phyloP scores from a whole-genome alignment of 1,140 invertebrate genomes.

The Pachyrhynchus sulphureomaculatus region DNA sequence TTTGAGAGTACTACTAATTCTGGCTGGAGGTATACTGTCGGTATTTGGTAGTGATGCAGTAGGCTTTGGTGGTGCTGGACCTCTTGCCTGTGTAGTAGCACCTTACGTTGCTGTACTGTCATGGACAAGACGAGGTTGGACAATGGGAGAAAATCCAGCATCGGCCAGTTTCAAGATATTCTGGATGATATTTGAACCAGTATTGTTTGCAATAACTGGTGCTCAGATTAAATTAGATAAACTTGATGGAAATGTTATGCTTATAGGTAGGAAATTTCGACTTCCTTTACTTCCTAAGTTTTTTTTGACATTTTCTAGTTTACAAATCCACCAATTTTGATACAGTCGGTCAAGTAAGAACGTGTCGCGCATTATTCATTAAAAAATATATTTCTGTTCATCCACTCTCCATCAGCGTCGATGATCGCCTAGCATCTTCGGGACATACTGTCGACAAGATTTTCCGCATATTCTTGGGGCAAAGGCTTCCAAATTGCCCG shows the following conservation, averaged over 20 bases:
- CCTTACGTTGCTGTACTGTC: conserved; percentile 76
- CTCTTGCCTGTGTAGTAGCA: conserved; percentile 75
- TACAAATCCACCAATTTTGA: too few relatives aligned
- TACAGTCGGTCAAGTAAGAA: too few relatives aligned
- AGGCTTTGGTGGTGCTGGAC: conserved; percentile 80
- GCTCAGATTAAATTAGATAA: conserved; percentile 76
- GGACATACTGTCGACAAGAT: too few relatives aligned
- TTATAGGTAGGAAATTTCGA: conserved; percentile 52
- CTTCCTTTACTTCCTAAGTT: background rate
- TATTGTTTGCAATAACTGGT: conserved; percentile 89
- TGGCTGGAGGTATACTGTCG: conserved; percentile 74
- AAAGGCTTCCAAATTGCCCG: too few relatives aligned
- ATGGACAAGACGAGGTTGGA: conserved; percentile 80
- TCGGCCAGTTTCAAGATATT: conserved; percentile 83
- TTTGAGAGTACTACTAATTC: conserved; percentile 70
- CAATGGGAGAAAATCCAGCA: conserved; percentile 80
- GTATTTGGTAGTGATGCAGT: conserved; percentile 80
- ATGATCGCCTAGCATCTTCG: too few relatives aligned
- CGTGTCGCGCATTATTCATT: too few relatives aligned
- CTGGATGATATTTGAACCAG: conserved; percentile 93
- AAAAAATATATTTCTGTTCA: too few relatives aligned
- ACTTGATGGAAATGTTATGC: conserved; percentile 63
- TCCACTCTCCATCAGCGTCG: too few relatives aligned
- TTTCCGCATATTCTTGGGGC: too few relatives aligned
- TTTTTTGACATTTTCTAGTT: too few relatives aligned